Evolutionary conservation across 2,113 vertebrate species (phyloP).

Genomic region (Salvelinus fontinalis): DNA sequence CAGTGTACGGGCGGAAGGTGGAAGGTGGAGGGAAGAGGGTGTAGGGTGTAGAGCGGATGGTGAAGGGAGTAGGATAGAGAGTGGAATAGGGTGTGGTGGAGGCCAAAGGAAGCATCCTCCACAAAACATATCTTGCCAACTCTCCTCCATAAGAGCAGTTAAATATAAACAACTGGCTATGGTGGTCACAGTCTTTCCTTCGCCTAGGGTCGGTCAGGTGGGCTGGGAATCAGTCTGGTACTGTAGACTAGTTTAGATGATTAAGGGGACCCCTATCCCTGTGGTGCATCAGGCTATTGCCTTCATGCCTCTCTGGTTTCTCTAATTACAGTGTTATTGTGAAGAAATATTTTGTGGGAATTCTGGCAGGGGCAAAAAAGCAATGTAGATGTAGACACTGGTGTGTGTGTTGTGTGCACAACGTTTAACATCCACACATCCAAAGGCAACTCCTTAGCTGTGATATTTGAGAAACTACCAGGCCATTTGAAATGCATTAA

Average conservation of each 20-base stretch:
- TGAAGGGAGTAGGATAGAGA: too few relatives aligned
- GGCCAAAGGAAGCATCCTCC: constrained; percentile 29
- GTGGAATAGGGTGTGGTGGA: not conserved
- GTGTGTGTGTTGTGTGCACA: too few relatives aligned
- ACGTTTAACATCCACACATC: not conserved
- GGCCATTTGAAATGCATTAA: not conserved
- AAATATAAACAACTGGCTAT: constrained; percentile 3
- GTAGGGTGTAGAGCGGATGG: too few relatives aligned
- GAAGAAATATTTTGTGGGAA: not conserved
- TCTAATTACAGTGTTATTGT: not conserved
- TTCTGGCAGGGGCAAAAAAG: not conserved
- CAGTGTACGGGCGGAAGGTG: too few relatives aligned
- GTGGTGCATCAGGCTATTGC: not conserved
- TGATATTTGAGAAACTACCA: not conserved
- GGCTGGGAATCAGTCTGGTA: not conserved
- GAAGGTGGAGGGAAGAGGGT: too few relatives aligned
- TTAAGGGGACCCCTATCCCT: not conserved
- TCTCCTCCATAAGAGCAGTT: constrained; percentile 20
- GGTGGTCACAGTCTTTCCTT: not conserved
- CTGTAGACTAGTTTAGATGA: not conserved
- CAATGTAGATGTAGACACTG: not conserved
- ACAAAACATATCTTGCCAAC: not conserved
- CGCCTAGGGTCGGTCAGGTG: not conserved
- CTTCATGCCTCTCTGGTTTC: not conserved
- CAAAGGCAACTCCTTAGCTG: not conserved